Conservation (phyloP, 2,888 invertebrate genomes). For the Macrophya alboannulata region DNA sequence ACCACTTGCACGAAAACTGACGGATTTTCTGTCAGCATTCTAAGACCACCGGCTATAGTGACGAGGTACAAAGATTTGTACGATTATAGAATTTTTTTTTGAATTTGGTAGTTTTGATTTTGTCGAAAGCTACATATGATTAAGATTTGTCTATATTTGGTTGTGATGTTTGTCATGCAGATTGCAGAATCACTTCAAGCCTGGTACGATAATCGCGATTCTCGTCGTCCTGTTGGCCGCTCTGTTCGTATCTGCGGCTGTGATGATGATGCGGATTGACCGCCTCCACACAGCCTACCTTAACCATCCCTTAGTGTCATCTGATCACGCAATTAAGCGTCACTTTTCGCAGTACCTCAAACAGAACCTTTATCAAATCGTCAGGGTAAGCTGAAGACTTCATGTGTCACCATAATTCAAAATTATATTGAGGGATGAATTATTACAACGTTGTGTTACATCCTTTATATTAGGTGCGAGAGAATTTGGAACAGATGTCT, state of each 20-base stretch:
- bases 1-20: conserved; percentile 74
- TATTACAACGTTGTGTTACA: not conserved
- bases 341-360: conserved; percentile 82
- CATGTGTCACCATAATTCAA: not conserved
- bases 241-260: conserved; percentile 75
- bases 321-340: conserved; percentile 75
- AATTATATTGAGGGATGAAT: not conserved
- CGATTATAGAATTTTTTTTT: not conserved
- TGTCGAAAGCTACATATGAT: not conserved
- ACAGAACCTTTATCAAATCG: conserved; percentile 90
- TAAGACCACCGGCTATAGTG: conserved; percentile 62
- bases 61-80: not conserved
- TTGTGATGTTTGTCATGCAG: conserved; percentile 53
- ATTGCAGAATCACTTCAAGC: conserved; percentile 62
- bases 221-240: conserved; percentile 73
- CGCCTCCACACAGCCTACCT: conserved; percentile 75
- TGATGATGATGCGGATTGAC: conserved; percentile 77
- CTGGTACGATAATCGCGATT: conserved; percentile 73
- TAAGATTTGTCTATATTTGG: not conserved
- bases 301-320: conserved; percentile 75
- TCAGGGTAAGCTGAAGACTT: conserved; percentile 83
- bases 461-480: conserved; percentile 87
- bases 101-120: not conserved
- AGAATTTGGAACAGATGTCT: conserved; percentile 90
- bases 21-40: conserved; percentile 65